These are phyloP conservation scores for Hirtodrosophila alboralis DNA, from an alignment of 2,888 invertebrate genomes.

Conservation along the genomic window DNA sequence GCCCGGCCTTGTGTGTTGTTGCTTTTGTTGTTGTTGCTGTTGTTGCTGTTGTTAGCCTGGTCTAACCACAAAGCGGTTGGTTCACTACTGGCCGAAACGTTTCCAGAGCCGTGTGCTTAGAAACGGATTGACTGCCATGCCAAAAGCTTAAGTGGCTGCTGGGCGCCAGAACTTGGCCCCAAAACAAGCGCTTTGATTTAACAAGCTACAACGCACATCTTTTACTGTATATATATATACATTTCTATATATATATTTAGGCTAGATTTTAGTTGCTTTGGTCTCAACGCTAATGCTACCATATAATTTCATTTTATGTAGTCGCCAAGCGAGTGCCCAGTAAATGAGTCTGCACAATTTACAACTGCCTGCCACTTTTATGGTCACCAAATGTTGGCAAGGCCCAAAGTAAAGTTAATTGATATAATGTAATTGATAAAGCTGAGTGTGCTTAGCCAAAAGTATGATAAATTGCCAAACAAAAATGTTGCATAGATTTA, in stretches of 20 bases:
- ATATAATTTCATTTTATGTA: constrained; percentile 72
- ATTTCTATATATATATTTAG: constrained; percentile 18
- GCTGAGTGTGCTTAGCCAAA: constrained; percentile 29
- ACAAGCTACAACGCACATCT: constrained; percentile 42
- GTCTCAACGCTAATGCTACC: constrained; percentile 51
- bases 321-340: constrained; percentile 37
- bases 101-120: constrained; percentile 56
- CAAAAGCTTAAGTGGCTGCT: constrained; percentile 76
- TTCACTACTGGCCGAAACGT: constrained; percentile 20
- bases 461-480: constrained; percentile 41
- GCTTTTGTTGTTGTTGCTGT: constrained; percentile 10
- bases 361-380: constrained; percentile 63
- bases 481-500: constrained; percentile 2
- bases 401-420: constrained; percentile 57
- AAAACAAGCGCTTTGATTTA: constrained; percentile 56
- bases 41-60: constrained; percentile 30
- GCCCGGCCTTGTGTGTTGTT: constrained; percentile 6
- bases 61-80: constrained; percentile 64
- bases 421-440: constrained; percentile 71
- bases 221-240: background rate
- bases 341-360: constrained; percentile 67
- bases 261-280: constrained; percentile 46
- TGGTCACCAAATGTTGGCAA: constrained; percentile 41
- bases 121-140: constrained; percentile 76
- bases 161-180: constrained; percentile 40